phyloP scores from a whole-genome alignment of 2,888 invertebrate genomes.

The Cheilosia variabilis region DNA sequence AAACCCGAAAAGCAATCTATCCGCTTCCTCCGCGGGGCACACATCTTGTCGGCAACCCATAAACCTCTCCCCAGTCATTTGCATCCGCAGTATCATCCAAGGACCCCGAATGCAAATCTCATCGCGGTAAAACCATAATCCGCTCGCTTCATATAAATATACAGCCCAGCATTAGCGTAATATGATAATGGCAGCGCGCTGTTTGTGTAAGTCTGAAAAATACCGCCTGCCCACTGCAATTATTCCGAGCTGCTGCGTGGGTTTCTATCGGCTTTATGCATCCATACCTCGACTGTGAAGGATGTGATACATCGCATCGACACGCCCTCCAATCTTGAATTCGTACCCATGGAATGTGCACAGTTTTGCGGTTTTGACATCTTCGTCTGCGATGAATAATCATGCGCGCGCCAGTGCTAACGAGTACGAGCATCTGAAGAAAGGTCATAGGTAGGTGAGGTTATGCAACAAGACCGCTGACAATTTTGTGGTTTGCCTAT shows the following conservation, averaged over 20 bases:
- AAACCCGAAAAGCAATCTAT: background rate
- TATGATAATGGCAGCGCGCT: constrained; percentile 41
- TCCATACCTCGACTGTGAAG: constrained; percentile 6
- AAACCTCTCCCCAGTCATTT: constrained; percentile 30
- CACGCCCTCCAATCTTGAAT: constrained; percentile 45
- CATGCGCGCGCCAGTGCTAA: background rate
- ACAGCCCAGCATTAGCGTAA: constrained; percentile 39
- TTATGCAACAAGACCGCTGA: constrained; percentile 61
- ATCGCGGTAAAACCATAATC: constrained; percentile 9
- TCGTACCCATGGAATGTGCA: constrained; percentile 26
- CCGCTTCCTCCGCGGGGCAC: background rate
- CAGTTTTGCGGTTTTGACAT: constrained; percentile 36
- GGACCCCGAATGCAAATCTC: constrained; percentile 52
- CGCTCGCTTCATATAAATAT: constrained; percentile 24
- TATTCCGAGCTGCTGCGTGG: constrained; percentile 35
- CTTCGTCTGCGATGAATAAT: constrained; percentile 12
- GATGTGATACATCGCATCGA: constrained; percentile 37
- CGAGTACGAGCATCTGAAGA: constrained; percentile 4
- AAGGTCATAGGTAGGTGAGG: constrained; percentile 60
- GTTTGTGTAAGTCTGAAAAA: constrained; percentile 31
- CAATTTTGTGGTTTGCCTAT: constrained; percentile 36
- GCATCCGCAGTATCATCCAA: constrained; percentile 45
- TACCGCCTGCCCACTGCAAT: constrained; percentile 67
- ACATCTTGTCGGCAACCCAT: background rate
- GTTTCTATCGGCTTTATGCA: constrained; percentile 39